These are phyloP conservation scores for Galeopsomyia nigrocyanea DNA, from an alignment of 2,888 invertebrate genomes.

Conservation along the genomic window DNA sequence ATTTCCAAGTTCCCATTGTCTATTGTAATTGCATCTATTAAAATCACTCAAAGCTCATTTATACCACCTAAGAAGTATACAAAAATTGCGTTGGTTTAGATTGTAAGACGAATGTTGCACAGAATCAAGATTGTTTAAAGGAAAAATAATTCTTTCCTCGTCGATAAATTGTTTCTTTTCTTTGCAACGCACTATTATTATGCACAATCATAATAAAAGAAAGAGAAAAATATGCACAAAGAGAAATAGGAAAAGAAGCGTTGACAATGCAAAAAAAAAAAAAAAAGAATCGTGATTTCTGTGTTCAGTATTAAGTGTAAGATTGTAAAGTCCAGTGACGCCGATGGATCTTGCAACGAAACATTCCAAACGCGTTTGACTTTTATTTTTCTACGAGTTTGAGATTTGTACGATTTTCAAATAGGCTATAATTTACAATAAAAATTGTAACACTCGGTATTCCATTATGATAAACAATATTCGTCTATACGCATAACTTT, in stretches of 20 bases:
- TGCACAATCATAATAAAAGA: conserved; percentile 29
- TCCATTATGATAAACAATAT: conserved; percentile 25
- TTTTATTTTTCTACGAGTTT: conserved; percentile 46
- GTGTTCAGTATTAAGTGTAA: conserved; percentile 49
- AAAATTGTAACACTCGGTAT: conserved; percentile 30
- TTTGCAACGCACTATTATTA: conserved; percentile 23
- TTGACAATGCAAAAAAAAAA: conserved; percentile 43
- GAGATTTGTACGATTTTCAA: conserved; percentile 43
- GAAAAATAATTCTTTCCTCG: neutral
- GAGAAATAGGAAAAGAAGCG: conserved; percentile 26
- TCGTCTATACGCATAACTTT: neutral
- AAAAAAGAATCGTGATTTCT: conserved; percentile 49
- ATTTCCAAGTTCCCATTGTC: conserved; percentile 45
- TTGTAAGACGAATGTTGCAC: conserved; percentile 45
- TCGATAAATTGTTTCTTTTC: conserved; percentile 3
- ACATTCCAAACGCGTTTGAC: conserved; percentile 44
- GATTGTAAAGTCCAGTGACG: conserved; percentile 38
- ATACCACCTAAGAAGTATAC: conserved; percentile 35
- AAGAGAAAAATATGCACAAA: conserved; percentile 35
- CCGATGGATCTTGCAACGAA: conserved; percentile 38
- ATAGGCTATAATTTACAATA: conserved; percentile 41
- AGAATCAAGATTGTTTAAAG: conserved; percentile 41
- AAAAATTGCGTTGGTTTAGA: conserved; percentile 39
- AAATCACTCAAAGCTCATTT: conserved; percentile 42
- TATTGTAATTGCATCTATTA: conserved; percentile 43